Percentiles rank a stretch among this genome's conserved stretches.
phyloP scores from a whole-genome alignment of 1,140 invertebrate species.

The Tribolium castaneum region DNA sequence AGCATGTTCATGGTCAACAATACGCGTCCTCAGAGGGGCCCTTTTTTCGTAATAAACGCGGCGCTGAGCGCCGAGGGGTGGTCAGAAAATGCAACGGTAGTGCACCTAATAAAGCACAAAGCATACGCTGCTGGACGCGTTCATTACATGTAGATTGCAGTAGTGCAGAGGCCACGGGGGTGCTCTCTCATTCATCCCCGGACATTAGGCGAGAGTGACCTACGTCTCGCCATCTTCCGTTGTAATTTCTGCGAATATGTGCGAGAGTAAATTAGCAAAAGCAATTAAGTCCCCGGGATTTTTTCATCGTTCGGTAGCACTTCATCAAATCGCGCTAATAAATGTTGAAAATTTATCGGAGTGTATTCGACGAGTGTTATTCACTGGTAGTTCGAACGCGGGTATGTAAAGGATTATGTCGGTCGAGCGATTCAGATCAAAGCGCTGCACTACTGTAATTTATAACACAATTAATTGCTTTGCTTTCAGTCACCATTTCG shows the following conservation, averaged over 20 bases:
- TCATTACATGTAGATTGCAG: slow-evolving; percentile 26
- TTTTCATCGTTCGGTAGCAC: neutral
- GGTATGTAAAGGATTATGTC: slow-evolving; percentile 31
- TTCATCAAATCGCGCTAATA: slow-evolving; percentile 32
- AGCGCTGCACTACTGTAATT: slow-evolving; percentile 37
- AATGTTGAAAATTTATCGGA: slow-evolving; percentile 34
- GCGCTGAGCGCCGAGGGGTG: slow-evolving; percentile 8
- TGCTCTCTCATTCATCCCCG: neutral
- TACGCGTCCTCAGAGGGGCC: neutral
- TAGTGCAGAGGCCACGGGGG: neutral
- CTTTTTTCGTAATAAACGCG: slow-evolving; percentile 5
- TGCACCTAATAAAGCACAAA: slow-evolving; percentile 31
- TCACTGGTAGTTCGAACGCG: slow-evolving; percentile 30
- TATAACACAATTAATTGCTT: slow-evolving; percentile 41
- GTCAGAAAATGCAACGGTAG: slow-evolving; percentile 21
- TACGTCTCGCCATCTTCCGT: slow-evolving; percentile 18
- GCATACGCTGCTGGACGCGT: slow-evolving; percentile 11
- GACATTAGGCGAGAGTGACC: slow-evolving; percentile 3
- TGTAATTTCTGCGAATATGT: neutral
- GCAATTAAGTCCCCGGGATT: slow-evolving; percentile 5
- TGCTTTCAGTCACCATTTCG: slow-evolving; percentile 24
- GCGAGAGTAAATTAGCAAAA: slow-evolving; percentile 5
- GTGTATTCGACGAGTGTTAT: slow-evolving; percentile 30
- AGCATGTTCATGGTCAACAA: neutral
- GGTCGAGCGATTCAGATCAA: slow-evolving; percentile 32